Conservation (phyloP, 2,797 vertebrate genomes). For the Falco peregrinus region DNA sequence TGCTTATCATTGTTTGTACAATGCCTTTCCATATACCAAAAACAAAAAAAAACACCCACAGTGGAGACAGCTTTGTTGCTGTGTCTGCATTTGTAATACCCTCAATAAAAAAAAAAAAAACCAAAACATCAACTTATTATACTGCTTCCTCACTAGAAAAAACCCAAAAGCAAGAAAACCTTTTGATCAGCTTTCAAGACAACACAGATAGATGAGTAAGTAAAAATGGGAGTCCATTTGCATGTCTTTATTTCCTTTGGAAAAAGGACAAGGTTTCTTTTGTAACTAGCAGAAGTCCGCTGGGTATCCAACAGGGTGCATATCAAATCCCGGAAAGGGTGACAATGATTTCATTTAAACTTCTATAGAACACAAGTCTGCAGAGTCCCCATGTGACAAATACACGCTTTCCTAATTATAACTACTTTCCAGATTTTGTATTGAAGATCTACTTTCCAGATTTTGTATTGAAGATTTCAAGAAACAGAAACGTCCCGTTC, state of each 20-base stretch:
- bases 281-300: not conserved
- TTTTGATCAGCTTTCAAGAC: not conserved
- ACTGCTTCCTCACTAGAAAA: not conserved
- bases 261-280: not conserved
- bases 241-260: not conserved
- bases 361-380: not conserved
- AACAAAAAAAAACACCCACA: not conserved
- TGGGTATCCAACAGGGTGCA: not conserved
- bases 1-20: not conserved
- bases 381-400: not conserved
- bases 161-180: fast-evolving
- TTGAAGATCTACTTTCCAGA: not conserved
- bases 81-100: not conserved
- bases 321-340: not conserved
- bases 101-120: not conserved
- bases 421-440: not conserved
- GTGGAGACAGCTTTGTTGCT: not conserved
- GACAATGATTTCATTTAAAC: not conserved
- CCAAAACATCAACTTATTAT: not conserved
- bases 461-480: not conserved
- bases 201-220: not conserved
- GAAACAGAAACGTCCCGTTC: not conserved
- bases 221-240: not conserved
- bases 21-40: not conserved
- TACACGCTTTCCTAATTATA: not conserved